Percentiles rank a stretch among this genome's conserved stretches.
phyloP scores from a whole-genome alignment of 2,888 invertebrate genomes.

The Sabellastarte sp. region DNA sequence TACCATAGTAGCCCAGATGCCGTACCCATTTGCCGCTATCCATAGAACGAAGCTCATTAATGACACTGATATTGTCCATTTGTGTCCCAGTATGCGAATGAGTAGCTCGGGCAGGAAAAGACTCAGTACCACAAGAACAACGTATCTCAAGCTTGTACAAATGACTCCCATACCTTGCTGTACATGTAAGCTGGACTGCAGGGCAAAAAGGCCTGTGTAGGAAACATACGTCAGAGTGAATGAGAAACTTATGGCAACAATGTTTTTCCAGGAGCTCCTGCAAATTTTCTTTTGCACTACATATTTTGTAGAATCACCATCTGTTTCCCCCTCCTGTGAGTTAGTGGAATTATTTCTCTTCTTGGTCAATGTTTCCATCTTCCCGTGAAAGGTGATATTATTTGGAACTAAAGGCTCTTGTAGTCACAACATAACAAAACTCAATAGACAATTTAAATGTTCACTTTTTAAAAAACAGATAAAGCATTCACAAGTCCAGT shows the following conservation, averaged over 20 bases:
- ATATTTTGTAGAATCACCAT: too few relatives aligned
- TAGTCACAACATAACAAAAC: too few relatives aligned
- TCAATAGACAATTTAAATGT: too few relatives aligned
- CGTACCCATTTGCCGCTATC: not conserved
- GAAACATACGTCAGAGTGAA: not conserved
- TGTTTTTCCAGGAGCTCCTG: not conserved
- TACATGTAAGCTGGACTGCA: not conserved
- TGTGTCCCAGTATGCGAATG: not conserved
- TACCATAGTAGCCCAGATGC: not conserved
- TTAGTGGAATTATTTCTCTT: too few relatives aligned
- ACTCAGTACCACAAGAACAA: not conserved
- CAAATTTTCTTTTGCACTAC: too few relatives aligned
- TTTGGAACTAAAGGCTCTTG: too few relatives aligned
- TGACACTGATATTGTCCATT: not conserved
- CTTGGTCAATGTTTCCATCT: too few relatives aligned
- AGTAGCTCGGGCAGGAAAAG: not conserved
- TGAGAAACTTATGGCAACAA: not conserved
- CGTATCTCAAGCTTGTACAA: not conserved
- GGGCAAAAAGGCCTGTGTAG: not conserved
- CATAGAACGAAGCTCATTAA: not conserved
- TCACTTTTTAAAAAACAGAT: too few relatives aligned
- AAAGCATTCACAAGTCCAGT: too few relatives aligned
- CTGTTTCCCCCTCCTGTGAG: too few relatives aligned
- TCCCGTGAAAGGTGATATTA: too few relatives aligned
- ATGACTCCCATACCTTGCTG: not conserved